Conservation (phyloP, 2,113 vertebrate species). For the Gallinago paraguaiae region DNA sequence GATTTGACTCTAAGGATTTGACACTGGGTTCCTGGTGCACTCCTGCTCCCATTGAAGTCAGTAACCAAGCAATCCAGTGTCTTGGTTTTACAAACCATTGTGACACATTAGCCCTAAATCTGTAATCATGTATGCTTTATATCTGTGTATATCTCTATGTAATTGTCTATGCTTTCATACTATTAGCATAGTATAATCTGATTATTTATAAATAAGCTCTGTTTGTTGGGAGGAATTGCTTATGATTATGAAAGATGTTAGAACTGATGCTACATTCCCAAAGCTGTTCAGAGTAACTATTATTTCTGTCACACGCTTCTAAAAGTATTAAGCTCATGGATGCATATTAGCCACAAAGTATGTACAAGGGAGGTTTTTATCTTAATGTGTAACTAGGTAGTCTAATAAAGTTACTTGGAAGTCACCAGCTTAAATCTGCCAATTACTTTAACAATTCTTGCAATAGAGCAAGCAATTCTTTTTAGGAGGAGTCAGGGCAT, state of each 20-base stretch:
- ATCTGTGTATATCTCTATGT: neutral
- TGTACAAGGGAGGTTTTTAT: neutral
- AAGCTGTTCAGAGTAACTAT: neutral
- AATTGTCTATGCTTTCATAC: neutral
- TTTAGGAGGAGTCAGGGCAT: neutral
- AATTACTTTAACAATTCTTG: neutral
- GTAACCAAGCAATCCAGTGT: neutral
- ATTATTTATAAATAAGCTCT: neutral
- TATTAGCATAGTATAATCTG: neutral
- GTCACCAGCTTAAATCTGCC: neutral
- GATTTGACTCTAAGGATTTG: neutral
- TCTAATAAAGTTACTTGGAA: neutral
- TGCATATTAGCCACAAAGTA: neutral
- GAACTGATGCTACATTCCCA: neutral
- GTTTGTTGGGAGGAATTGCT: neutral
- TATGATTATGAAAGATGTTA: neutral
- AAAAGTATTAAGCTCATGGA: neutral
- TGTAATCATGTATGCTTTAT: neutral
- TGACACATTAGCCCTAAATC: neutral
- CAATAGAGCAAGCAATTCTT: neutral
- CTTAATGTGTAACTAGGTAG: neutral
- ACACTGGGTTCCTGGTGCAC: too few species aligned
- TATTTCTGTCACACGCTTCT: neutral
- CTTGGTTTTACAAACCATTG: neutral
- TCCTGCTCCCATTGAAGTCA: neutral